phyloP scores from a whole-genome alignment of 2,113 vertebrate genomes.

The Clinocottus analis region DNA sequence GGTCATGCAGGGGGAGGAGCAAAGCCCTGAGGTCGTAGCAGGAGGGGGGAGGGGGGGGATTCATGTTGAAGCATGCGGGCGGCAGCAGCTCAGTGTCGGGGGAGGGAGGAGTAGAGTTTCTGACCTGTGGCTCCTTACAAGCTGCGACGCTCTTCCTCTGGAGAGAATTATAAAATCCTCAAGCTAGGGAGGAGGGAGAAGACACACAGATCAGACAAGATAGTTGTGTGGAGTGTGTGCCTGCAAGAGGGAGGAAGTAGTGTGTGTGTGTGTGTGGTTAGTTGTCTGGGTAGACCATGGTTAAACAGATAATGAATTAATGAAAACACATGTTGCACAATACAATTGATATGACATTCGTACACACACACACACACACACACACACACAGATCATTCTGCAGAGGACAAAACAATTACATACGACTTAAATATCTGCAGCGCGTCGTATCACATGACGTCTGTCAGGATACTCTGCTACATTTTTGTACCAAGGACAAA shows the following conservation, averaged over 20 bases:
- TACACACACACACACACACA: neutral
- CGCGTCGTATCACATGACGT: conserved; percentile 5
- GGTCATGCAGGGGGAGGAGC: conserved; percentile 58
- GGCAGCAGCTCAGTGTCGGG: conserved; percentile 31
- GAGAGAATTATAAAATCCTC: conserved; percentile 85
- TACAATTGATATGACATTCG: neutral
- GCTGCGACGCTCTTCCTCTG: conserved; percentile 80
- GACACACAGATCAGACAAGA: conserved; percentile 78
- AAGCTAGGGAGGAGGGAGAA: conserved; percentile 79
- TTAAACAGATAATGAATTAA: conserved; percentile 30
- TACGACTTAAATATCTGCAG: conserved; percentile 17
- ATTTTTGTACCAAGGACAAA: conserved; percentile 49
- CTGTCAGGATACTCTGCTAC: conserved; percentile 11
- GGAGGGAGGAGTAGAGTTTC: conserved; percentile 70
- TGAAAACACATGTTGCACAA: conserved; percentile 26
- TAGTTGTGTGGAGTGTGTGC: conserved; percentile 43
- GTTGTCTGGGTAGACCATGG: conserved; percentile 27
- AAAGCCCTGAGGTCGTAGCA: conserved; percentile 43
- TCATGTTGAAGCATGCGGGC: conserved; percentile 69
- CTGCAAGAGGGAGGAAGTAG: conserved; percentile 23
- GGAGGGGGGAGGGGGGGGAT: conserved; percentile 26
- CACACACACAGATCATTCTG: neutral
- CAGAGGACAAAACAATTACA: conserved; percentile 36
- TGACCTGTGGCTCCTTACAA: conserved; percentile 85
- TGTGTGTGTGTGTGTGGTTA: conserved; percentile 28